Evolutionary conservation across 2,888 invertebrate species (phyloP).

Genomic region (Copidosoma aretas): DNA sequence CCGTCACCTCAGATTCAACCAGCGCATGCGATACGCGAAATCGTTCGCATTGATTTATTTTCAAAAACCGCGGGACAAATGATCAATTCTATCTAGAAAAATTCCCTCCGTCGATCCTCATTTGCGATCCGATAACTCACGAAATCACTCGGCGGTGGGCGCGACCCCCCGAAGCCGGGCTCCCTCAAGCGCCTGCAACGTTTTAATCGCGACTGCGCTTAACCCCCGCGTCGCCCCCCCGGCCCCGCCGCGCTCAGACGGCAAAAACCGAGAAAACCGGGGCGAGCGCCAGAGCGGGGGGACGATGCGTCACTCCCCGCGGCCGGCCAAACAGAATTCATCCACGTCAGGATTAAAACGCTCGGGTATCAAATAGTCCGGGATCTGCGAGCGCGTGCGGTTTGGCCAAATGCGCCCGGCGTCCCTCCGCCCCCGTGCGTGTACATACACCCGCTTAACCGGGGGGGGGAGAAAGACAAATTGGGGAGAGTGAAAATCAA

Average conservation of each 20-base stretch:
- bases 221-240: slow-evolving; percentile 17
- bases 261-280: background rate
- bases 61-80: too few species aligned
- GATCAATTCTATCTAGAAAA: too few species aligned
- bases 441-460: too few species aligned
- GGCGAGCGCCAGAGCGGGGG: background rate
- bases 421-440: too few species aligned
- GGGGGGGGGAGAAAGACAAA: slow-evolving; percentile 33
- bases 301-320: slow-evolving; percentile 31
- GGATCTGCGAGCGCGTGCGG: background rate
- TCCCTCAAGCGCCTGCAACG: slow-evolving; percentile 1
- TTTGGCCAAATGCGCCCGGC: background rate
- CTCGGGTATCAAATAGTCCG: slow-evolving; percentile 57
- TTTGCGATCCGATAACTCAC: background rate
- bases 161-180: background rate
- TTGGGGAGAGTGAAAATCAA: slow-evolving; percentile 37
- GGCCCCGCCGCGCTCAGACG: slow-evolving; percentile 15
- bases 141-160: background rate
- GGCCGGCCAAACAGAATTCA: slow-evolving; percentile 60
- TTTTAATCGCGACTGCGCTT: slow-evolving; percentile 27
- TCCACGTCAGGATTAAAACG: slow-evolving; percentile 63
- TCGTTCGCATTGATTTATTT: too few species aligned
- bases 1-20: too few species aligned
- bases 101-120: background rate
- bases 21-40: too few species aligned